Evolutionary conservation across 2,113 vertebrate genomes (phyloP).

Genomic region (Abramis brama): DNA sequence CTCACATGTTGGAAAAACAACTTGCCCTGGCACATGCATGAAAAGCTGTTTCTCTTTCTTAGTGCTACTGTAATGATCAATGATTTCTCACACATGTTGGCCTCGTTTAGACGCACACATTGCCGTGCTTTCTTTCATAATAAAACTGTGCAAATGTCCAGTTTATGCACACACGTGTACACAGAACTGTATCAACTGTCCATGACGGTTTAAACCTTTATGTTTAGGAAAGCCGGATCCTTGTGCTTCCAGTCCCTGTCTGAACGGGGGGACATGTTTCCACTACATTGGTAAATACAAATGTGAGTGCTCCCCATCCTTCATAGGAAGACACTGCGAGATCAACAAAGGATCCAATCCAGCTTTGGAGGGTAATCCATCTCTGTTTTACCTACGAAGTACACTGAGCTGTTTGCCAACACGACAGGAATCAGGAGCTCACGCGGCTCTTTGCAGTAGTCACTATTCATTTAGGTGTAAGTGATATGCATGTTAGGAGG

Average conservation of each 20-base stretch:
- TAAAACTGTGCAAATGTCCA: background rate
- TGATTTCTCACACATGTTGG: slow-evolving; percentile 52
- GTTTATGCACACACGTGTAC: slow-evolving; percentile 20
- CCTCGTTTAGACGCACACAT: slow-evolving; percentile 14
- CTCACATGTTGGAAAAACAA: slow-evolving; percentile 45
- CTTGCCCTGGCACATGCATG: slow-evolving; percentile 43
- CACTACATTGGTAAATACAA: slow-evolving; percentile 99
- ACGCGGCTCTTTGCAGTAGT: slow-evolving; percentile 17
- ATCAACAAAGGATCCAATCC: slow-evolving; percentile 70
- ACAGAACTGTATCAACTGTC: background rate
- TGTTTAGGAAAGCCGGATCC: slow-evolving; percentile 91
- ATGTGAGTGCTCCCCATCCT: slow-evolving; percentile 88
- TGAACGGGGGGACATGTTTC: slow-evolving; percentile 95
- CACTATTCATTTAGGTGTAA: slow-evolving; percentile 26
- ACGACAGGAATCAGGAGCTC: slow-evolving; percentile 30
- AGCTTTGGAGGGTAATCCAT: slow-evolving; percentile 63
- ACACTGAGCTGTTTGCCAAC: background rate
- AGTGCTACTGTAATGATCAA: slow-evolving; percentile 54
- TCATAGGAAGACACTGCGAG: slow-evolving; percentile 89
- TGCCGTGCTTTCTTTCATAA: slow-evolving; percentile 3
- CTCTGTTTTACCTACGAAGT: slow-evolving; percentile 22
- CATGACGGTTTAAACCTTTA: background rate
- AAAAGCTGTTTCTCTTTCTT: slow-evolving; percentile 38
- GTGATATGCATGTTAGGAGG: slow-evolving; percentile 24
- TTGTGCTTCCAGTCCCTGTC: slow-evolving; percentile 90